Percentiles rank a stretch among this genome's conserved stretches.
These are phyloP conservation scores for Bombus waltoni DNA, from an alignment of 1,140 invertebrate species.

Conservation along the genomic window DNA sequence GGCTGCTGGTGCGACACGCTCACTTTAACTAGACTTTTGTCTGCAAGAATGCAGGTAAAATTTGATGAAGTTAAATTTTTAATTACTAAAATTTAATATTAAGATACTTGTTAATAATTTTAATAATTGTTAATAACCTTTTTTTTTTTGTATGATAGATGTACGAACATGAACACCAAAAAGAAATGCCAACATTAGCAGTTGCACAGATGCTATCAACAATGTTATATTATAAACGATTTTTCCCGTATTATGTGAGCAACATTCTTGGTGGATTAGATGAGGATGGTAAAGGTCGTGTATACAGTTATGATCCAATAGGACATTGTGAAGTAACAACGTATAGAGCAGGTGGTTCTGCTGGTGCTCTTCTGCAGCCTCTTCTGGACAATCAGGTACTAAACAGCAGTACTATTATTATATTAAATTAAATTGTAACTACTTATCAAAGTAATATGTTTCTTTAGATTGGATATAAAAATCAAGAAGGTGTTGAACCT, in stretches of 20 bases:
- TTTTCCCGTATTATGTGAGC: slow-evolving; percentile 99
- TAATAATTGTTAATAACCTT: neutral
- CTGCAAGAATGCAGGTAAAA: slow-evolving; percentile 91
- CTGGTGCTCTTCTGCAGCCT: slow-evolving; percentile 90
- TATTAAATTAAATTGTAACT: slow-evolving; percentile 3
- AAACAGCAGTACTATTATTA: neutral
- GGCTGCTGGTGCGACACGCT: slow-evolving; percentile 99
- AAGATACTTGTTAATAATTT: neutral
- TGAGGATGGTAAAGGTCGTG: slow-evolving; percentile 94
- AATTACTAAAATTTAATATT: neutral
- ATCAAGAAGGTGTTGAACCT: slow-evolving; percentile 88
- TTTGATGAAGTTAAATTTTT: neutral
- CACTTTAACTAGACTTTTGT: slow-evolving; percentile 93
- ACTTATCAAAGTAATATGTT: slow-evolving; percentile 24
- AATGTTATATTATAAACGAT: slow-evolving; percentile 97
- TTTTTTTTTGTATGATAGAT: slow-evolving; percentile 85
- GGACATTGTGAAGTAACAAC: slow-evolving; percentile 93
- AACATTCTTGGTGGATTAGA: slow-evolving; percentile 97
- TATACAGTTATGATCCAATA: slow-evolving; percentile 98
- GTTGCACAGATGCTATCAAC: slow-evolving; percentile 97
- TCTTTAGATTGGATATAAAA: slow-evolving; percentile 91
- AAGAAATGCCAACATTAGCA: slow-evolving; percentile 95
- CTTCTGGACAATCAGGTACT: slow-evolving; percentile 92
- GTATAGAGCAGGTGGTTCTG: slow-evolving; percentile 93
- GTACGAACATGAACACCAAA: slow-evolving; percentile 98